Evolutionary conservation across 2,113 vertebrate species (phyloP).

Genomic region (Sylvicapra grimmia): DNA sequence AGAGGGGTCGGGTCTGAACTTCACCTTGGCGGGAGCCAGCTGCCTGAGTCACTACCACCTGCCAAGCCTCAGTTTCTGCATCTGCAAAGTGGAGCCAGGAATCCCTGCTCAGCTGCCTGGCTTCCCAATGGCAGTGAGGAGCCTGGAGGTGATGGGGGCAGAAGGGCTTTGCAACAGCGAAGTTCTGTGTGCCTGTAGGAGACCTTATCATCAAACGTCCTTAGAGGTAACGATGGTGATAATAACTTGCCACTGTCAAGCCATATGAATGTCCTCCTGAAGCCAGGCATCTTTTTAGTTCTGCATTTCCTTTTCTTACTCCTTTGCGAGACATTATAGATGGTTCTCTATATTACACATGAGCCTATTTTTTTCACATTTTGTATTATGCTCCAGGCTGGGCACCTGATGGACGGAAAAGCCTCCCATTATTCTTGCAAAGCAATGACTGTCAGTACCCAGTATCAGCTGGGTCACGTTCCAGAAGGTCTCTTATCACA

Average conservation of each 20-base stretch:
- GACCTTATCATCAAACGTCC: accelerated
- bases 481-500: not conserved
- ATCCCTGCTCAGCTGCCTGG: not conserved
- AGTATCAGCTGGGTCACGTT: not conserved
- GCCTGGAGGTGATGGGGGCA: accelerated
- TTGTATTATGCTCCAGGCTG: no score
- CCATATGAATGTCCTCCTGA: accelerated
- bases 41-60: accelerated
- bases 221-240: accelerated
- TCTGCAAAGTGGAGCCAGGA: not conserved
- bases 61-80: not conserved
- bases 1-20: not conserved
- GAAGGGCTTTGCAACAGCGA: not conserved
- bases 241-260: not conserved
- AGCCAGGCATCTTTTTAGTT: not conserved
- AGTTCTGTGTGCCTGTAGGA: accelerated
- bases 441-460: not conserved
- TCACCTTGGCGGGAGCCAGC: not conserved
- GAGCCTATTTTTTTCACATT: not conserved
- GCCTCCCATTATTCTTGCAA: not conserved
- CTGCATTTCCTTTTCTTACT: not conserved
- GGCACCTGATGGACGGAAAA: not conserved
- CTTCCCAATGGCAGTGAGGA: not conserved
- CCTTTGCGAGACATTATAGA: not conserved
- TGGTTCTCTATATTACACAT: not conserved